A percentile compares a stretch with the other conserved stretches of the same genome.
Conservation (phyloP, 2,888 invertebrate species). For the Sepiola atlantica region DNA sequence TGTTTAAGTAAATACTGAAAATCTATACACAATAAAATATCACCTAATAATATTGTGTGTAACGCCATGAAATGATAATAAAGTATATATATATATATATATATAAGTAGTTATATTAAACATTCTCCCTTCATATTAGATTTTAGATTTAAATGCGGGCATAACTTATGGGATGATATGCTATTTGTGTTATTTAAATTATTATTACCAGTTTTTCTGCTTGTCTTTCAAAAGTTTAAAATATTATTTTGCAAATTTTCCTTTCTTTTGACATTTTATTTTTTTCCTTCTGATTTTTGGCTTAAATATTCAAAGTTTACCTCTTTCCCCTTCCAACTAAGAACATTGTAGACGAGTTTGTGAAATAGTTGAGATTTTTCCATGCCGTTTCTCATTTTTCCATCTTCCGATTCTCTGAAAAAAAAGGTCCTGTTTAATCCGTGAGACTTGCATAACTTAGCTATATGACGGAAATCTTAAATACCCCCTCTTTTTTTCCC, state of each 20-base stretch:
- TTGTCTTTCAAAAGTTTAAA: background rate
- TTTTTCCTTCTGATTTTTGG: background rate
- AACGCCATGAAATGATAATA: no score
- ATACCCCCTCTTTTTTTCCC: background rate
- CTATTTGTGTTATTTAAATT: no score
- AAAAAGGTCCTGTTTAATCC: background rate
- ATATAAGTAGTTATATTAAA: no score
- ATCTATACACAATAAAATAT: no score
- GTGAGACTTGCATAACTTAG: background rate
- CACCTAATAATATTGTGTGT: no score
- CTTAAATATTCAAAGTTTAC: background rate
- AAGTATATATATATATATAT: no score
- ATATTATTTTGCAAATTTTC: background rate
- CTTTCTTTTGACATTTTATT: background rate
- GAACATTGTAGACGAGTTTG: background rate
- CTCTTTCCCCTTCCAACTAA: background rate
- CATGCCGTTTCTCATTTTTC: background rate
- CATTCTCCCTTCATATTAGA: no score
- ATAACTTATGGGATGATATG: no score
- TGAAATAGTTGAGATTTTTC: background rate
- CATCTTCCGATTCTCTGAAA: no score
- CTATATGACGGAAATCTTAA: constrained; percentile 9
- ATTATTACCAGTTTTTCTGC: background rate
- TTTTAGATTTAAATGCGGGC: no score
- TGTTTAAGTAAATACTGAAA: no score